Conservation (phyloP, 64 coral and sea anemone genomes). For the Stichodactyla mertensii region DNA sequence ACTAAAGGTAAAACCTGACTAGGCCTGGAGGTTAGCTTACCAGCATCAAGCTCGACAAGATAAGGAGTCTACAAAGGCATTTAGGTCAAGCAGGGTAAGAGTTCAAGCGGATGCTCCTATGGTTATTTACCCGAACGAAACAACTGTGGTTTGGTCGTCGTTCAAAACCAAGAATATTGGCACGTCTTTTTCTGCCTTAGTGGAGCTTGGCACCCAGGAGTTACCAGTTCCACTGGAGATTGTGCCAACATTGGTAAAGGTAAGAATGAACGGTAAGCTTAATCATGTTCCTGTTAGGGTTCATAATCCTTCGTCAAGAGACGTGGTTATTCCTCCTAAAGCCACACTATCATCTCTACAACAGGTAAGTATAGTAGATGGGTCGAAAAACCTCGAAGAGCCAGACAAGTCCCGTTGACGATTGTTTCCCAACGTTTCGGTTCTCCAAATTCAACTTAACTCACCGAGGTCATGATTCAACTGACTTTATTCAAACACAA, state of each 20-base stretch:
- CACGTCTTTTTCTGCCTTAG: background rate
- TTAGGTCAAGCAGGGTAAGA: background rate
- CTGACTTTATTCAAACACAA: background rate
- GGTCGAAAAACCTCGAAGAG: too few species aligned
- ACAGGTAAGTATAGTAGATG: background rate
- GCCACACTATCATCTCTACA: background rate
- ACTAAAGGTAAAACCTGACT: background rate
- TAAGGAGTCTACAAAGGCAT: background rate
- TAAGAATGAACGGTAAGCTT: background rate
- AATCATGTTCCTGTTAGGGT: constrained; percentile 24
- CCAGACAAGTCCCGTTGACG: background rate
- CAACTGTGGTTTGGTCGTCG: constrained; percentile 5
- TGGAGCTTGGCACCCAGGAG: background rate
- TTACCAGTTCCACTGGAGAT: background rate
- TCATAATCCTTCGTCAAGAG: background rate
- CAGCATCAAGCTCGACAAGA: background rate
- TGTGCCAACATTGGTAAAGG: background rate
- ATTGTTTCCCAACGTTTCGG: too few species aligned
- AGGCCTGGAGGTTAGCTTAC: constrained; percentile 22
- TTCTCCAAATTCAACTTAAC: too few species aligned
- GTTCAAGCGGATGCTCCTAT: background rate
- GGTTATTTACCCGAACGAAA: constrained; percentile 9
- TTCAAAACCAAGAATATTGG: background rate
- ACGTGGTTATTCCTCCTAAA: background rate
- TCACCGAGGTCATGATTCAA: background rate